Percentiles rank a stretch among this genome's conserved stretches.
These are phyloP conservation scores for Tigriopus japonicus DNA, from an alignment of 1,140 invertebrate genomes.

Conservation along the genomic window DNA sequence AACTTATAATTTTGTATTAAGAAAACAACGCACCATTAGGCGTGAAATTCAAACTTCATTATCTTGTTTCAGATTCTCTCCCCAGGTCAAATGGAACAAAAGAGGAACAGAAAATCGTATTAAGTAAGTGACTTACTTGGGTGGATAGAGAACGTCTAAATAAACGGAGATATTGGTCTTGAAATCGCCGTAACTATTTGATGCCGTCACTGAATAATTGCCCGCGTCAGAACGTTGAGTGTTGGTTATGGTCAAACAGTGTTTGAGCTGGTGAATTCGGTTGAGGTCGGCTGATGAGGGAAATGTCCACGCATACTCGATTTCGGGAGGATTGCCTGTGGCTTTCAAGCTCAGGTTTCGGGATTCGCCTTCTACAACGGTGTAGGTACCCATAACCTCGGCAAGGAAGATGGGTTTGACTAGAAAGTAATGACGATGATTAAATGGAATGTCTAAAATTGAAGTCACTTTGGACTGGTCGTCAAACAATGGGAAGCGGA, in stretches of 20 bases:
- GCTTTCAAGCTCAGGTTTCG: neutral
- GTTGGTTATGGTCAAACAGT: neutral
- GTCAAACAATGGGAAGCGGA: no score
- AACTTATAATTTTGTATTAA: no score
- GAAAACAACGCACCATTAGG: no score
- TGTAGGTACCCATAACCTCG: neutral
- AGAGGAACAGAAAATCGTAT: neutral
- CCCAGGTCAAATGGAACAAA: no score
- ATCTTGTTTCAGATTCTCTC: no score
- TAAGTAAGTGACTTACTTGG: neutral
- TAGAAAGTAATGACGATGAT: neutral
- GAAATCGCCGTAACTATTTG: neutral
- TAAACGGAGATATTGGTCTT: neutral
- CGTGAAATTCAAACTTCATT: no score
- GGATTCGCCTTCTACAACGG: neutral
- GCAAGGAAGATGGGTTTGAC: neutral
- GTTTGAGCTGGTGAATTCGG: neutral
- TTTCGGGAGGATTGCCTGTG: conserved; percentile 1
- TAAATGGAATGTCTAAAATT: no score
- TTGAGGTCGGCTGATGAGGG: neutral
- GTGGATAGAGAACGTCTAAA: neutral
- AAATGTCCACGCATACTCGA: neutral
- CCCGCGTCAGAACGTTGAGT: neutral
- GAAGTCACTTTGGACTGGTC: no score
- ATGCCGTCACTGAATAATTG: neutral